Conservation (phyloP, 23 tunicate genomes). For the Diplosoma virens region DNA sequence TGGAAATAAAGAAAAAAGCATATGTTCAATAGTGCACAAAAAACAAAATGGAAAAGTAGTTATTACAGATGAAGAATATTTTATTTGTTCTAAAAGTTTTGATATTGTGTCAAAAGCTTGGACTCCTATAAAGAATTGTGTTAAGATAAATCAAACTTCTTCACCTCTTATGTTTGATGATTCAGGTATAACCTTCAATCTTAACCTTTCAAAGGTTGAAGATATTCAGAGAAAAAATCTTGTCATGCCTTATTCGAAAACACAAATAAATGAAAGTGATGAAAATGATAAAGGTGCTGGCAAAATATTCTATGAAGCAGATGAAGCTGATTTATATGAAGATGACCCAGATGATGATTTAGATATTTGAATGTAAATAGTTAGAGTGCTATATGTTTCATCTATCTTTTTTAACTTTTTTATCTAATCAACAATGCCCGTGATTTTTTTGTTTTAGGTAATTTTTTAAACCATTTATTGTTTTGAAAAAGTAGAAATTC, state of each 20-base stretch:
- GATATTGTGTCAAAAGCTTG: not conserved
- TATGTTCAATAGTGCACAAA: not conserved
- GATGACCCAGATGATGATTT: conserved; percentile 93
- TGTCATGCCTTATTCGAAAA: conserved; percentile 73
- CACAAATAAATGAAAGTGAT: conserved; percentile 25
- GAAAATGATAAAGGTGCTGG: conserved; percentile 31
- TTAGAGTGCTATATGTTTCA: too few relatives aligned
- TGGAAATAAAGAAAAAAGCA: not conserved
- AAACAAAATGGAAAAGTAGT: conserved; percentile 31
- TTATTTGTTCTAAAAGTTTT: not conserved
- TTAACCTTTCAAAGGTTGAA: conserved; percentile 40
- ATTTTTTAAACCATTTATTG: too few relatives aligned
- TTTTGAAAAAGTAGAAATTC: too few relatives aligned
- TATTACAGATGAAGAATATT: not conserved
- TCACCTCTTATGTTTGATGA: not conserved
- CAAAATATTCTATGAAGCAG: conserved; percentile 66
- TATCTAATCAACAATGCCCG: too few relatives aligned
- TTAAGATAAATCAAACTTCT: too few relatives aligned
- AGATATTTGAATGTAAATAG: conserved; percentile 76
- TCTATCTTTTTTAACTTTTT: too few relatives aligned
- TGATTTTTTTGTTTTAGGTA: too few relatives aligned
- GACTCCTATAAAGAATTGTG: not conserved
- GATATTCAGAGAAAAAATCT: conserved; percentile 36
- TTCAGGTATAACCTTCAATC: conserved; percentile 44
- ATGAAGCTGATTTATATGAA: conserved; percentile 88